Conservation (phyloP, 2,888 invertebrate species). For the Steinernema scapterisci region DNA sequence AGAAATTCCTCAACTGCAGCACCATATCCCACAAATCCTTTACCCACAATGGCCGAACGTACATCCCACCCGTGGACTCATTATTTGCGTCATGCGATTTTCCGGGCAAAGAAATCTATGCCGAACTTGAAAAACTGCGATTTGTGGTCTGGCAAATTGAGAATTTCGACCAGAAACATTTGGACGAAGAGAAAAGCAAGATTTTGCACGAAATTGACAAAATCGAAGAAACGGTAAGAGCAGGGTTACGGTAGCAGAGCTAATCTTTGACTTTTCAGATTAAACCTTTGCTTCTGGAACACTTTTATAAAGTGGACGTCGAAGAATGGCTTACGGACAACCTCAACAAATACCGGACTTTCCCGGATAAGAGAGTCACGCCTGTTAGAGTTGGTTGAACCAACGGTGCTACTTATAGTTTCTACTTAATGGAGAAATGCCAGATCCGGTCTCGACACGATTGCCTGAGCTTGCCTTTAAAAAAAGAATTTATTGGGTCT, state of each 20-base stretch:
- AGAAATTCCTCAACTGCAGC: slow-evolving; percentile 33
- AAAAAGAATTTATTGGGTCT: too few relatives aligned
- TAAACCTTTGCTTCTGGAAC: slow-evolving; percentile 31
- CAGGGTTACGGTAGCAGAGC: too few relatives aligned
- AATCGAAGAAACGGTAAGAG: not conserved
- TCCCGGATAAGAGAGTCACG: not conserved
- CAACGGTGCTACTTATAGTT: too few relatives aligned
- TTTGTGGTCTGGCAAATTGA: slow-evolving; percentile 34
- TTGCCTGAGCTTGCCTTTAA: too few relatives aligned
- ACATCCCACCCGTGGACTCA: slow-evolving; percentile 24
- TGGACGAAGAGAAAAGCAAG: not conserved
- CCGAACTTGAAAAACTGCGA: slow-evolving; percentile 37
- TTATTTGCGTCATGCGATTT: slow-evolving; percentile 41
- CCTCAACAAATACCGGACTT: slow-evolving; percentile 24
- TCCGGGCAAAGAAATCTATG: slow-evolving; percentile 39
- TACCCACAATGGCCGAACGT: not conserved
- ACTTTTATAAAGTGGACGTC: slow-evolving; percentile 41
- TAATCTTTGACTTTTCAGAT: slow-evolving; percentile 25
- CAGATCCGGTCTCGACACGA: too few relatives aligned
- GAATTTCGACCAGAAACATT: not conserved
- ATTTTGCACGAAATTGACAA: not conserved
- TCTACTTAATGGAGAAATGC: too few relatives aligned
- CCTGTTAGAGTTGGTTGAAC: too few relatives aligned
- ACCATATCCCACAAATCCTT: too few relatives aligned
- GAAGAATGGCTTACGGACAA: slow-evolving; percentile 39